These are phyloP conservation scores for Euphydryas editha DNA, from an alignment of 2,888 invertebrate species.

Conservation along the genomic window DNA sequence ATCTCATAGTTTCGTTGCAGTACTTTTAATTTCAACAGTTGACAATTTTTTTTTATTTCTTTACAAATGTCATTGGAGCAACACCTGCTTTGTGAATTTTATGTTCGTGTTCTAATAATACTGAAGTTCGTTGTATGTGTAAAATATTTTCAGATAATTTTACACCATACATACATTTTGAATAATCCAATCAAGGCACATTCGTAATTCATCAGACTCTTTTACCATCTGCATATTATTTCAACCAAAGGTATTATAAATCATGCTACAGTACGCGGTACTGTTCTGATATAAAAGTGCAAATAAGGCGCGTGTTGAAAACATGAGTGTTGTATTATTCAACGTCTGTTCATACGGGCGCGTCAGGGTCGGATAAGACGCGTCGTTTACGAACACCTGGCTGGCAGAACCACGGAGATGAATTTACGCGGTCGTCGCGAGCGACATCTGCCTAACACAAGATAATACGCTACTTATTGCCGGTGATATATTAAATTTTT, in stretches of 20 bases:
- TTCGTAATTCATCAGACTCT: not conserved
- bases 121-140: too few relatives aligned
- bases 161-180: not conserved
- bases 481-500: conserved; percentile 27
- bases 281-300: conserved; percentile 33
- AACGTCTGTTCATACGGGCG: conserved; percentile 30
- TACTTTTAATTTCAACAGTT: too few relatives aligned
- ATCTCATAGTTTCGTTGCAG: too few relatives aligned
- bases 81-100: too few relatives aligned
- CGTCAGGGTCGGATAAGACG: conserved; percentile 28
- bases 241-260: conserved; percentile 14
- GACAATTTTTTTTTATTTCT: too few relatives aligned
- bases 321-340: conserved; percentile 32
- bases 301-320: conserved; percentile 33
- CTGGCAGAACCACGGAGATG: conserved; percentile 16
- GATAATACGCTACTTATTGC: conserved; percentile 32
- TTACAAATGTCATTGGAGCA: too few relatives aligned
- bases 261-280: conserved; percentile 18
- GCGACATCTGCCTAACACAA: conserved; percentile 27
- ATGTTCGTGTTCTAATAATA: too few relatives aligned
- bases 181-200: not conserved
- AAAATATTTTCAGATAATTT: not conserved
- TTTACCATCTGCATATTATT: conserved; percentile 9
- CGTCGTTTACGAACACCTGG: conserved; percentile 28
- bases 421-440: conserved; percentile 8